Base-by-base conservation (phyloP, 1,140 invertebrate genomes). In the Parapsyche elsis region DNA sequence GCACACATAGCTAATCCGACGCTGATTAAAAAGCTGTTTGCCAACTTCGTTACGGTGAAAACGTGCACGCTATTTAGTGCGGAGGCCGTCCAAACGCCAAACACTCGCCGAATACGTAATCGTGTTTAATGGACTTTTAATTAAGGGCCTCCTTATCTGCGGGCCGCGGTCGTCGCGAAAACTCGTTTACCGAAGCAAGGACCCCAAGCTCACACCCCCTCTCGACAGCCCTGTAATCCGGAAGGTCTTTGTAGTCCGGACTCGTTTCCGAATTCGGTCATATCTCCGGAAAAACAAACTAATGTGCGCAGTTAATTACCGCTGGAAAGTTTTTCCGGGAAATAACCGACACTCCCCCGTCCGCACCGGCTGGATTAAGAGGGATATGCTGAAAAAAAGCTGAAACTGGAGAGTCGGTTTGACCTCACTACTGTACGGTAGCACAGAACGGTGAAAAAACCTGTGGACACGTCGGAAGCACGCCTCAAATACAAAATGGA, bases 251-350 rank as follows among this genome's bases (percentile, higher is more conserved):
- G 49, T 53, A 53, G 16, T 53, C 49, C 10, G 49, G 16, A 53
- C 30, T 38, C 30, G 30, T 38, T 38, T 38, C 7, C 30, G 30
- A 38, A 38, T 38, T 38, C 30, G 30, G 30, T 38, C 30, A 38
- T 38, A 38, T 38, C 30, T 38, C 30, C 30, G 24, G 64, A 67
- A 67, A 67, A 67, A 67, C 64, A 67, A 67, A 67, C 64, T 67
- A 67, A 67, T 67, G 64, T 24, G 64, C 73, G 12, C 16, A 76
- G 73, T 76, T 76, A 76, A 76, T 76, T 76, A 76, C 38, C 49
- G 49, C 38, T 53, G 45, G 26, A 76, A 76, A 76, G 45, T 76
- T 76, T 76, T 76, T 46, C 45, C 45, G 73, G 45, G 30, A 38
- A 38, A 38, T 38, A 38, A 4, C 30, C 30, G 2, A 7, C 30